Conservation (phyloP, 1,140 invertebrate genomes). For the Trichonephila clavata region DNA sequence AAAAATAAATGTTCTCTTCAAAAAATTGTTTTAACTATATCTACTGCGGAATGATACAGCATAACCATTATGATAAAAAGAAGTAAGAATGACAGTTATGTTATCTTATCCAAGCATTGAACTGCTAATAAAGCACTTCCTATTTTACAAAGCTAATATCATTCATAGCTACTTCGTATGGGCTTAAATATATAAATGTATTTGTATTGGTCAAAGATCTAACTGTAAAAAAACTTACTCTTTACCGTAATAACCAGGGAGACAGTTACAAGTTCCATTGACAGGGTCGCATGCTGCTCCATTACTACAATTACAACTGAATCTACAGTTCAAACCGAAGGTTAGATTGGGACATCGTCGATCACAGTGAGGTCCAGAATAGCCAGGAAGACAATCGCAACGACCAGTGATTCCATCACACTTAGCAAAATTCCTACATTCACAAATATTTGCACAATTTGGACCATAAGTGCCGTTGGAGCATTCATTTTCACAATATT, state of each 20-base stretch:
- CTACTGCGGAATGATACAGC: too few relatives aligned
- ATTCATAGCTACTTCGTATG: too few relatives aligned
- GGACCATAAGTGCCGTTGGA: slow-evolving; percentile 87
- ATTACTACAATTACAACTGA: slow-evolving; percentile 90
- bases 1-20: too few relatives aligned
- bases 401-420: slow-evolving; percentile 90
- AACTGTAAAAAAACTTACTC: slow-evolving; percentile 76
- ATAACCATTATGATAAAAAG: too few relatives aligned
- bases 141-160: too few relatives aligned
- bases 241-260: slow-evolving; percentile 78
- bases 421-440: slow-evolving; percentile 92
- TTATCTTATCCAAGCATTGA: too few relatives aligned
- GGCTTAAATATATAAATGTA: too few relatives aligned
- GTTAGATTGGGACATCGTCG: slow-evolving; percentile 87
- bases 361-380: slow-evolving; percentile 85
- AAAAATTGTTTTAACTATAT: too few relatives aligned
- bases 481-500: slow-evolving; percentile 89
- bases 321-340: slow-evolving; percentile 89
- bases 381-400: slow-evolving; percentile 60
- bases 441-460: slow-evolving; percentile 88
- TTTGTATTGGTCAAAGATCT: too few relatives aligned
- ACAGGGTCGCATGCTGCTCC: slow-evolving; percentile 92
- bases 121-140: too few relatives aligned
- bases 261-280: slow-evolving; percentile 85
- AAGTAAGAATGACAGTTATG: too few relatives aligned